phyloP scores from a whole-genome alignment of 2,888 invertebrate species.

The Acanthosepion pharaonis region DNA sequence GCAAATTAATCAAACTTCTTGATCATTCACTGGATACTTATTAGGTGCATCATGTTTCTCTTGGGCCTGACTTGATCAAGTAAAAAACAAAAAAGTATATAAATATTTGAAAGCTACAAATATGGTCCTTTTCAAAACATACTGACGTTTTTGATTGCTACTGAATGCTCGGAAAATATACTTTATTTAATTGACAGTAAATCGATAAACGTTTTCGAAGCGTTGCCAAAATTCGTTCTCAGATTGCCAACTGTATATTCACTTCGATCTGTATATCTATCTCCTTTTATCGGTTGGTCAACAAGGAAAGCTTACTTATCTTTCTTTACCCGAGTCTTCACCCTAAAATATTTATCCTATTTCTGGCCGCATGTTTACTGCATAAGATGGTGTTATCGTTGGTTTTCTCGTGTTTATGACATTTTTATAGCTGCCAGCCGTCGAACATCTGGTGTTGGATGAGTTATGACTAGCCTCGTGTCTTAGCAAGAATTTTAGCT shows the following conservation, averaged over 20 bases:
- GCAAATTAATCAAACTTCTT: too few relatives aligned
- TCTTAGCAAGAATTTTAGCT: neutral
- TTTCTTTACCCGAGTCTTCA: neutral
- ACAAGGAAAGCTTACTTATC: neutral
- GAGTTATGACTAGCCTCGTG: neutral
- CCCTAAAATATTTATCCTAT: neutral
- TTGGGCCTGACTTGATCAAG: too few relatives aligned
- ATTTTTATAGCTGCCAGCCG: neutral
- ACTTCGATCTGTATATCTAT: neutral
- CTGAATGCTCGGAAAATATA: too few relatives aligned
- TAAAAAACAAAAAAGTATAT: too few relatives aligned
- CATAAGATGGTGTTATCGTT: neutral
- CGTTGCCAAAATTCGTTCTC: neutral
- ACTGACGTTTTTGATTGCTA: too few relatives aligned
- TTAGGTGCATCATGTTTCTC: too few relatives aligned
- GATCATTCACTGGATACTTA: too few relatives aligned
- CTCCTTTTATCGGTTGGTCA: neutral
- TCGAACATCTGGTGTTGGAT: neutral
- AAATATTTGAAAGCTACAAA: too few relatives aligned
- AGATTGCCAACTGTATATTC: neutral
- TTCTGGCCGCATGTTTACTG: neutral
- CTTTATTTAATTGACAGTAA: too few relatives aligned
- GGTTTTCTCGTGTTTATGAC: neutral
- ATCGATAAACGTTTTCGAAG: too few relatives aligned
- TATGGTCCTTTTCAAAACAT: too few relatives aligned